phyloP scores from a whole-genome alignment of 2,888 invertebrate genomes.

The Nymphalis urticae region DNA sequence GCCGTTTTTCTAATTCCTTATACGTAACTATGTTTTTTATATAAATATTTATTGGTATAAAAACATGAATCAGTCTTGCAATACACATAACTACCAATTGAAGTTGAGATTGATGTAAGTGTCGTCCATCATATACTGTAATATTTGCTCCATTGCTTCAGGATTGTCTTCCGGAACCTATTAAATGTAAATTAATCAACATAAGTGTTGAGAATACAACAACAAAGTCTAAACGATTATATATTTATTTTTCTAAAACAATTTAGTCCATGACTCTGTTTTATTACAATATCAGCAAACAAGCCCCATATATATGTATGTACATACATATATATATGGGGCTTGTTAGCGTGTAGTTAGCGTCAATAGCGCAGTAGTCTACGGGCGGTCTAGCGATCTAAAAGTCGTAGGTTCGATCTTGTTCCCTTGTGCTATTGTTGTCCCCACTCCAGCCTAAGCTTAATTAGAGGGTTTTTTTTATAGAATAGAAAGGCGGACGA shows the following conservation, averaged over 20 bases:
- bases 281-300: too few species aligned
- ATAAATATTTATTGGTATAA: not conserved
- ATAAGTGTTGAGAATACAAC: not conserved
- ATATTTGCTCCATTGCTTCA: conserved; percentile 69
- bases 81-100: not conserved
- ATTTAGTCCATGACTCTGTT: too few species aligned
- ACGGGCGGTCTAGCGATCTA: too few species aligned
- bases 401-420: too few species aligned
- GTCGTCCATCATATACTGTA: conserved; percentile 55
- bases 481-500: too few species aligned
- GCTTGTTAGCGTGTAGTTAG: too few species aligned
- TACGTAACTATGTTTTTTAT: not conserved
- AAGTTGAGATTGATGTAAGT: not conserved
- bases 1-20: conserved; percentile 15
- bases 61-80: conserved; percentile 1
- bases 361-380: too few species aligned
- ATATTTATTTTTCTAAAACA: not conserved
- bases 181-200: not conserved
- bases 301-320: too few species aligned
- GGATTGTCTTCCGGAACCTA: conserved; percentile 76
- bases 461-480: too few species aligned
- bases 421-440: too few species aligned
- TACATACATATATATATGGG: too few species aligned
- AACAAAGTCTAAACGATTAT: not conserved
- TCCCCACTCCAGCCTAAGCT: too few species aligned